These are phyloP conservation scores for Phainopepla nitens DNA, from an alignment of 2,113 vertebrate species.

Conservation along the genomic window DNA sequence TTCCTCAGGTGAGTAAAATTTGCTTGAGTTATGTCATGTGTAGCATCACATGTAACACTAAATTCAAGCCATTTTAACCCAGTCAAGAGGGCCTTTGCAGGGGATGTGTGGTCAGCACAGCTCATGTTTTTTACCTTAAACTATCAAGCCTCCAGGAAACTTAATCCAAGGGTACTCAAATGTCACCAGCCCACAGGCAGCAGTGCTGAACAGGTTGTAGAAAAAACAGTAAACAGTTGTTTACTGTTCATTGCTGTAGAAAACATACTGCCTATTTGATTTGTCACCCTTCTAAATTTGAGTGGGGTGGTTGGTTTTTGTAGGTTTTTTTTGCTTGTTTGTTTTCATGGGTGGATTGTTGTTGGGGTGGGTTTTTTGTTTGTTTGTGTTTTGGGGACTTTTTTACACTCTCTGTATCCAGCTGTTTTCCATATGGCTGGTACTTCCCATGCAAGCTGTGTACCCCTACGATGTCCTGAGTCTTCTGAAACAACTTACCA, in stretches of 20 bases:
- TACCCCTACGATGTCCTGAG: neutral
- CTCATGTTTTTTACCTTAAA: constrained; percentile 19
- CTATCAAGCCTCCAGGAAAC: neutral
- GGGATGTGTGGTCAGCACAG: neutral
- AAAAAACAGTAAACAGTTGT: too few relatives aligned
- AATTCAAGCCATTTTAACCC: neutral
- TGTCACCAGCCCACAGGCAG: neutral
- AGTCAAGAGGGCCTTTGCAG: neutral
- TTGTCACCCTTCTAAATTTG: neutral
- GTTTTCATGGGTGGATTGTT: neutral
- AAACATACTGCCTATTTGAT: neutral
- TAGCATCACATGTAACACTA: neutral
- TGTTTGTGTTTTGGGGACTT: neutral
- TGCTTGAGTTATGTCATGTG: neutral
- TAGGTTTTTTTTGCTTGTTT: neutral
- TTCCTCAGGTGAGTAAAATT: neutral
- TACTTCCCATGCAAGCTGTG: neutral
- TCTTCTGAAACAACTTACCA: neutral
- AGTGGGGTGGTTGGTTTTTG: accelerated
- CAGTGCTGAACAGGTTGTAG: neutral
- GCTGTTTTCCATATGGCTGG: neutral
- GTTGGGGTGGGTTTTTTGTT: neutral
- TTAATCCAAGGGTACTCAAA: constrained; percentile 6
- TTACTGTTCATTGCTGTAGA: neutral
- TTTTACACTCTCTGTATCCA: neutral